Conservation (phyloP, 1,140 invertebrate species). For the Apocrypta bakeri region DNA sequence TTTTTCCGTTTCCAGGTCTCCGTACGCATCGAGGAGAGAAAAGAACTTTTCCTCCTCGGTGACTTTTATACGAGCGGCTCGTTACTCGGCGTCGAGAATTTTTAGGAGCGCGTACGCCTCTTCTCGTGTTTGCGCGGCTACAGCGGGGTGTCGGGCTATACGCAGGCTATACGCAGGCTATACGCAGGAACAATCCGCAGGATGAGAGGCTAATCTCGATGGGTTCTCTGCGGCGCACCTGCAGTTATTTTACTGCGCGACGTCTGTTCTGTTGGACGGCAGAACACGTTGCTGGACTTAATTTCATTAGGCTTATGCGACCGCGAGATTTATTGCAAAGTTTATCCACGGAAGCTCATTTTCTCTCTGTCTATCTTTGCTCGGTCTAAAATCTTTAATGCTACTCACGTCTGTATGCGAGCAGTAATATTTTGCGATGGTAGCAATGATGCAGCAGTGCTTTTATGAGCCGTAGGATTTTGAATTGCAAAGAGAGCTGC, state of each 20-base stretch:
- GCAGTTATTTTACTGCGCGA: neutral
- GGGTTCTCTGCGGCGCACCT: neutral
- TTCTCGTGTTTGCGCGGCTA: no score
- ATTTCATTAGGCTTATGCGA: neutral
- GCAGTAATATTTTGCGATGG: no score
- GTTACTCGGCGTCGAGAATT: constrained; percentile 6
- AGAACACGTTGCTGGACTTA: neutral
- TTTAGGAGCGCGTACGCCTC: neutral
- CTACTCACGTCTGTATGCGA: no score
- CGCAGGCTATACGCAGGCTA: no score
- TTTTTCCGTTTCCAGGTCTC: neutral
- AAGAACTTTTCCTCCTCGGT: neutral
- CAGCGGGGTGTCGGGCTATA: no score
- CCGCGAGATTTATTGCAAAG: neutral
- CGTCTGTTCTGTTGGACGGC: neutral
- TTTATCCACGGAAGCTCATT: no score
- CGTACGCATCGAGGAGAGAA: neutral
- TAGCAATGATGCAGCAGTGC: no score
- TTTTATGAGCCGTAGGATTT: no score
- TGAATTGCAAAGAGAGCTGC: no score
- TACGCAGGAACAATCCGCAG: no score
- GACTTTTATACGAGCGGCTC: constrained; percentile 30
- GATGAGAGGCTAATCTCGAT: neutral
- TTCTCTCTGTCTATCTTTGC: no score
- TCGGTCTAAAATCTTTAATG: no score